Conservation (phyloP, 1,140 invertebrate genomes). For the Hermetia illucens region DNA sequence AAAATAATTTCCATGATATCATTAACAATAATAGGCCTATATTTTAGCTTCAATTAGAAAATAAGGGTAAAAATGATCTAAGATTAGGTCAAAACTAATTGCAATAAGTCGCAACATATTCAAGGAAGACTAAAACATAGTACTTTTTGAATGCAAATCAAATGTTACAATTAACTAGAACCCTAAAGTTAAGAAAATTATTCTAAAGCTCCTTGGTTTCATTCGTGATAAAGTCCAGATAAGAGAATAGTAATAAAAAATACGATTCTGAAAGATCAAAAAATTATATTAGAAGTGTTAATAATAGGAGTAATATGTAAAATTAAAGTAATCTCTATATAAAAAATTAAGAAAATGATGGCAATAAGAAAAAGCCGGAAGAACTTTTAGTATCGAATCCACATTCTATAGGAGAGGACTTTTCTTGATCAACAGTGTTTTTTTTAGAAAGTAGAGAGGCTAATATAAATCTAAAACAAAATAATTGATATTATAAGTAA, state of each 20-base stretch:
- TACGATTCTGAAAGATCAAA: too few relatives aligned
- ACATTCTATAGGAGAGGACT: constrained; percentile 44
- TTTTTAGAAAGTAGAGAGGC: constrained; percentile 37
- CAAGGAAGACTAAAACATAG: too few relatives aligned
- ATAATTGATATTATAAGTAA: constrained; percentile 28
- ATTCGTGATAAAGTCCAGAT: too few relatives aligned
- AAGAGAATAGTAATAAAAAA: too few relatives aligned
- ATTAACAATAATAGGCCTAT: constrained; percentile 42
- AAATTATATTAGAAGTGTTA: too few relatives aligned
- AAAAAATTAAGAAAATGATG: too few relatives aligned
- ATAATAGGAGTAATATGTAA: too few relatives aligned
- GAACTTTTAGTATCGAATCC: constrained; percentile 42
- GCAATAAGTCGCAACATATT: constrained; percentile 40
- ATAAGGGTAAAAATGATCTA: constrained; percentile 32
- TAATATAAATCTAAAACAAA: constrained; percentile 28
- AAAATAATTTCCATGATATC: constrained; percentile 31
- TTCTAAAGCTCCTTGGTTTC: constrained; percentile 38
- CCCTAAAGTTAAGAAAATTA: constrained; percentile 34
- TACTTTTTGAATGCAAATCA: too few relatives aligned
- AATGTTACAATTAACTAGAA: constrained; percentile 41
- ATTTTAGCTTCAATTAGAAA: constrained; percentile 41
- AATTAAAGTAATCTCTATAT: too few relatives aligned
- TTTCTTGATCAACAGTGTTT: constrained; percentile 37
- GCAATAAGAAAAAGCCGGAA: constrained; percentile 44
- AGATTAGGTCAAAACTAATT: constrained; percentile 45